Base-by-base conservation (phyloP, 2,113 vertebrate species). In the Tiliqua scincoides region DNA sequence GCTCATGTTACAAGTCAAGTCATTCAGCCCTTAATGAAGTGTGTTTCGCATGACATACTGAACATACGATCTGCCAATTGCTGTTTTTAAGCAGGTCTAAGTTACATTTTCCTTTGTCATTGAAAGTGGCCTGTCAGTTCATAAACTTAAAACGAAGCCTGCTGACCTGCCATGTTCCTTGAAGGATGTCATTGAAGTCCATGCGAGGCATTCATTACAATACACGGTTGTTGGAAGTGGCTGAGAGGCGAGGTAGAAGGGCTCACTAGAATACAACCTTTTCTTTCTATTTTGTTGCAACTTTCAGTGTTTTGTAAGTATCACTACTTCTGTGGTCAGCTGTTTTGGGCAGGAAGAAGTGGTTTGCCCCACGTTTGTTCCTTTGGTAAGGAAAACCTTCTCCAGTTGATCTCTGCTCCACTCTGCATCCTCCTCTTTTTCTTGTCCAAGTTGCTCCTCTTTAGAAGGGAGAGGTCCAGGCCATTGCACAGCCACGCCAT, bases 11-110 rank as follows among this genome's bases (percentile, higher is more conserved):
- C 92, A 71, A 93, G 89, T 63, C n/a, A 91, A 94, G 93, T 94
- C 95, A 94, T 94, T 95, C 92, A 88, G 88, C 89, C 89, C 92
- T 92, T 96, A 94, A 96, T 95, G 95, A 96, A 94, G 92, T 95
- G 92, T 87, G 91, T 80, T 91, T 90, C 86, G 15, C 82, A 85
- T 94, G 95, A 95, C 94, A 93, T 92, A 94, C 57, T 92, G 88
- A 93, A 95, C 94, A 95, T 83, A 88, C 48, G 88, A 93, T 90
- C 91, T 93, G 92, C 95, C 93, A 93, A 93, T 92, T 85, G 59
- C 86, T 35, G 87, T 91, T 93, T 94, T 93, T 91, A 95, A 94
- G 89, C 48, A 86, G 87, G 76, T 61, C 78, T 68, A 75, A 79
- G 92, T 92, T 95, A 95, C 93, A 85, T 93, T 94, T 93, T 94